phyloP scores from a whole-genome alignment of 2,797 vertebrate genomes.

The Falco cherrug region DNA sequence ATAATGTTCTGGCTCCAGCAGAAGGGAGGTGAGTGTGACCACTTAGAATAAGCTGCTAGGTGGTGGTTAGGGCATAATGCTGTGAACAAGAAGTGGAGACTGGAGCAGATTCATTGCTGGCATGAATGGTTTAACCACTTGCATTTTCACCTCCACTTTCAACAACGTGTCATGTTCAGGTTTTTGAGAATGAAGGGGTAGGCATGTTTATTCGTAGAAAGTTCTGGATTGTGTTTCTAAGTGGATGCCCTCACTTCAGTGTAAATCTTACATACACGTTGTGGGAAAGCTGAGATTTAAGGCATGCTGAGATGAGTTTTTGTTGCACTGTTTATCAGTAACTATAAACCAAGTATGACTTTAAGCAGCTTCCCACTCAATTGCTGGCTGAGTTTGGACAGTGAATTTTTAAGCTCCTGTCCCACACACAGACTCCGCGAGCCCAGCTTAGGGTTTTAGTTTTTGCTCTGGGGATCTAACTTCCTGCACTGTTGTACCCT shows the following conservation, averaged over 20 bases:
- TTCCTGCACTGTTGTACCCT: not conserved
- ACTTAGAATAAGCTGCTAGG: not conserved
- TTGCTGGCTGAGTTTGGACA: not conserved
- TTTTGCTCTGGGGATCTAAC: not conserved
- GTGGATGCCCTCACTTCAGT: not conserved
- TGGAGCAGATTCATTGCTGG: not conserved
- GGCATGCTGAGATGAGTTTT: not conserved
- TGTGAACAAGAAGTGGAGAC: not conserved
- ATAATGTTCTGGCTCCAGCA: not conserved
- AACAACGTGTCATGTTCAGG: not conserved
- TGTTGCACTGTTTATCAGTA: not conserved
- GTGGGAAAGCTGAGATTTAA: not conserved
- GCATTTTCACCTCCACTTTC: not conserved
- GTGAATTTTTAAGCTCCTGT: not conserved
- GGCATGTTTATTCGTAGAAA: not conserved
- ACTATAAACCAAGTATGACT: not conserved
- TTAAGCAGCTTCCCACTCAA: not conserved
- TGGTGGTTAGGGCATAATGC: not conserved
- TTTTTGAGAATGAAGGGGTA: not conserved
- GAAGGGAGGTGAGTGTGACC: not conserved
- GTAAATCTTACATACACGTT: fast-evolving
- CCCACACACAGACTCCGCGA: not conserved
- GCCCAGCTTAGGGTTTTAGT: not conserved
- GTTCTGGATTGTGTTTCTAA: not conserved
- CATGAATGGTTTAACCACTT: not conserved